These are phyloP conservation scores for Erythrolamprus reginae DNA, from an alignment of 2,113 vertebrate genomes.

Conservation along the genomic window DNA sequence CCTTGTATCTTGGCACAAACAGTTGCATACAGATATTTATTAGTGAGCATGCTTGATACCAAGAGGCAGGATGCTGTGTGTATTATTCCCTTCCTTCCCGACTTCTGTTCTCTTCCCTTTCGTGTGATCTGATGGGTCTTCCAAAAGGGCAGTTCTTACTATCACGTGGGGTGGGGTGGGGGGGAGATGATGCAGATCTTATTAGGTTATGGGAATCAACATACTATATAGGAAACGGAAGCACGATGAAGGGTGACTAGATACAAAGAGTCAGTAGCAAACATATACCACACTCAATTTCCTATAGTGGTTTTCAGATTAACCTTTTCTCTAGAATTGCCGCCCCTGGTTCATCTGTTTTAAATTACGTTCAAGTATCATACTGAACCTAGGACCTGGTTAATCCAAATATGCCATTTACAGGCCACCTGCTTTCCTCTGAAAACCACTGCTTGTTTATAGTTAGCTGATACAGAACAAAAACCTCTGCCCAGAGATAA, in stretches of 20 bases:
- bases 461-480: background rate
- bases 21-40: background rate
- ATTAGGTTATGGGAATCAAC: background rate
- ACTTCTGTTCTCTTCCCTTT: constrained; percentile 33
- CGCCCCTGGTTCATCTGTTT: background rate
- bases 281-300: background rate
- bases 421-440: background rate
- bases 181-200: background rate
- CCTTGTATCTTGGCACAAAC: background rate
- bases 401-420: background rate
- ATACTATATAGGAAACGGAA: background rate
- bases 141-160: constrained; percentile 32
- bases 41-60: constrained; percentile 53
- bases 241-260: background rate
- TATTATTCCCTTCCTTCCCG: constrained; percentile 11
- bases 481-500: background rate
- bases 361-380: background rate
- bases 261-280: background rate
- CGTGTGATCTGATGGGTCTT: constrained; percentile 50
- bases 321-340: background rate
- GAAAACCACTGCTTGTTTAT: background rate
- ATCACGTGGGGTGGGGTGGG: background rate
- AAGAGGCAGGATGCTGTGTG: constrained; percentile 2
- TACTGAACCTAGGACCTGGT: background rate
- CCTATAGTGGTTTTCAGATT: background rate